phyloP scores from a whole-genome alignment of 2,797 vertebrate species.

The Pachyuromys duprasi region DNA sequence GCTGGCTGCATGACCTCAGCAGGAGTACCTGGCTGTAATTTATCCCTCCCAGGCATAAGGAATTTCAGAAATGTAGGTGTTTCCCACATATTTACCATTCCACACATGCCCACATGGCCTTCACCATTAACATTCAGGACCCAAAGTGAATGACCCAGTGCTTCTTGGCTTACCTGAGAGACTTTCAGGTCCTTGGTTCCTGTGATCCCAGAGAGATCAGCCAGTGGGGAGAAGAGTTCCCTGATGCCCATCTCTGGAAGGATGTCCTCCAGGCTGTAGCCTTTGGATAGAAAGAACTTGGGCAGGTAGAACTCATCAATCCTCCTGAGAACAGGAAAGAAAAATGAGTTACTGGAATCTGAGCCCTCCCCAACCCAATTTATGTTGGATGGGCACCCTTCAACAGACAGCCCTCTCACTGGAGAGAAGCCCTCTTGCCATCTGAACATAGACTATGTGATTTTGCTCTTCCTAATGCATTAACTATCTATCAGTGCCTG shows the following conservation, averaged over 20 bases:
- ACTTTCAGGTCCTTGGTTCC: rapidly evolving
- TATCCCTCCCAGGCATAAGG: background rate
- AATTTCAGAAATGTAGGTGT: background rate
- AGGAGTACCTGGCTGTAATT: background rate
- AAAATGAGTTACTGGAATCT: rapidly evolving
- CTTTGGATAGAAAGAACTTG: slow-evolving; percentile 63
- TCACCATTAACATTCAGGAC: rapidly evolving
- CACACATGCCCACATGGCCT: rapidly evolving
- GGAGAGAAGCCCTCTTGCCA: too few species aligned
- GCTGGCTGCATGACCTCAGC: background rate
- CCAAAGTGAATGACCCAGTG: rapidly evolving
- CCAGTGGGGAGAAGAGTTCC: slow-evolving; percentile 3
- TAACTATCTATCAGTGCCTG: rapidly evolving
- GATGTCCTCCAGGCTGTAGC: background rate
- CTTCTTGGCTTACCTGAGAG: slow-evolving; percentile 59
- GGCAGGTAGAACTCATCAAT: slow-evolving; percentile 47
- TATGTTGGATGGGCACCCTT: too few species aligned
- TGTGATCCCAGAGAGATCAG: slow-evolving; percentile 68
- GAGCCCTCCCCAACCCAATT: background rate
- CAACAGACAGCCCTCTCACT: rapidly evolving
- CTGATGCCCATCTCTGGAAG: slow-evolving; percentile 61
- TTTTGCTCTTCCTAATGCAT: background rate
- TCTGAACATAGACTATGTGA: background rate
- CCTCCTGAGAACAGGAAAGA: background rate
- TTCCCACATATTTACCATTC: too few species aligned